A percentile compares a stretch with the other conserved stretches of the same genome.
Evolutionary conservation across 2,888 invertebrate species (phyloP).

Genomic region (Nycteola revayana): DNA sequence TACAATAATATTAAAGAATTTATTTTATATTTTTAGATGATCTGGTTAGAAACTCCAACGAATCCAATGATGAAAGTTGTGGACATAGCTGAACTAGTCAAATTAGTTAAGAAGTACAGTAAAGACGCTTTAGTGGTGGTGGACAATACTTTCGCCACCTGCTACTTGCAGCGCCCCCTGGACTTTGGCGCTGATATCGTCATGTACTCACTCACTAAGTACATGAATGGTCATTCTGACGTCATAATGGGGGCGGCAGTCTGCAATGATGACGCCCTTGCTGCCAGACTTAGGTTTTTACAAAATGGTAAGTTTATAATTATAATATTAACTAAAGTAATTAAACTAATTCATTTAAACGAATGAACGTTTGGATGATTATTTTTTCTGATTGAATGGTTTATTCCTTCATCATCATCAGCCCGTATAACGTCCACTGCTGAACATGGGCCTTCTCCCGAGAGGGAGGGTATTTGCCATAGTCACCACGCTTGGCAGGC

Average conservation of each 20-base stretch:
- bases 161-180: conserved; percentile 95
- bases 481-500: too few relatives aligned
- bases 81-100: conserved; percentile 89
- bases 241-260: conserved; percentile 97
- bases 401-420: too few relatives aligned
- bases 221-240: conserved; percentile 99
- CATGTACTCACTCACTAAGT: conserved; percentile 97
- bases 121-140: conserved; percentile 27
- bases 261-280: conserved; percentile 87
- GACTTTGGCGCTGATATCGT: conserved; percentile 95
- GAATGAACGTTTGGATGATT: too few relatives aligned
- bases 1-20: too few relatives aligned
- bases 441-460: too few relatives aligned
- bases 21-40: conserved; percentile 81
- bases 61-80: conserved; percentile 96
- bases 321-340: too few relatives aligned
- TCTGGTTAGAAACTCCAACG: conserved; percentile 98
- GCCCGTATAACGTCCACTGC: too few relatives aligned
- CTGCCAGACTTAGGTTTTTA: conserved; percentile 88
- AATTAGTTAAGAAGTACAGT: conserved; percentile 64
- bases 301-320: conserved; percentile 94
- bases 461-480: too few relatives aligned
- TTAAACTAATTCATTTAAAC: too few relatives aligned
- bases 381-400: too few relatives aligned
- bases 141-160: conserved; percentile 84